These are phyloP conservation scores for Trachymyrmex septentrionalis DNA, from an alignment of 1,140 invertebrate genomes.

Conservation along the genomic window DNA sequence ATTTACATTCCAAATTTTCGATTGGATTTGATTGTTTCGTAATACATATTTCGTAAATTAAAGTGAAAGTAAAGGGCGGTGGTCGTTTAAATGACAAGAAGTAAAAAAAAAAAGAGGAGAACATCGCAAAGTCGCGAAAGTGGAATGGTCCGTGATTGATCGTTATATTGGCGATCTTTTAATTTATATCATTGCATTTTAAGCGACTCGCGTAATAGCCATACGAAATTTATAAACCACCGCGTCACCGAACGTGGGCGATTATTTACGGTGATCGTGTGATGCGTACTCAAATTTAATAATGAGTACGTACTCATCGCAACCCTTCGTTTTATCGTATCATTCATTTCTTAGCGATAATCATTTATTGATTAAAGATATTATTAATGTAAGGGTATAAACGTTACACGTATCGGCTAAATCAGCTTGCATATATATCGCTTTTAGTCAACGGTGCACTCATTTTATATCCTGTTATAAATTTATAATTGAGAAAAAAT, in stretches of 20 bases:
- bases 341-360: neutral
- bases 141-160: constrained; percentile 69
- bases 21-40: neutral
- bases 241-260: constrained; percentile 70
- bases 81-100: neutral
- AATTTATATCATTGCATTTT: constrained; percentile 79
- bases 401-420: neutral
- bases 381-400: constrained; percentile 9
- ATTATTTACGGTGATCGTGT: constrained; percentile 75
- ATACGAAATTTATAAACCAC: constrained; percentile 75
- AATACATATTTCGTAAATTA: constrained; percentile 10
- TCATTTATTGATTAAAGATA: constrained; percentile 1
- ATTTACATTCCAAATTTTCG: neutral
- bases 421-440: neutral
- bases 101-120: neutral
- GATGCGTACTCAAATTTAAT: constrained; percentile 69
- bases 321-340: constrained; percentile 5
- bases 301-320: constrained; percentile 73
- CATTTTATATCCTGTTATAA: neutral
- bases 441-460: neutral
- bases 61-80: neutral
- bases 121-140: constrained; percentile 4
- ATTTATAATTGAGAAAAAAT: neutral
- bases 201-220: constrained; percentile 71
- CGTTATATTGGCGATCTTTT: constrained; percentile 68